Base-by-base conservation (phyloP, 2,113 vertebrate species). In the Cyprinodon brontotheroides region DNA sequence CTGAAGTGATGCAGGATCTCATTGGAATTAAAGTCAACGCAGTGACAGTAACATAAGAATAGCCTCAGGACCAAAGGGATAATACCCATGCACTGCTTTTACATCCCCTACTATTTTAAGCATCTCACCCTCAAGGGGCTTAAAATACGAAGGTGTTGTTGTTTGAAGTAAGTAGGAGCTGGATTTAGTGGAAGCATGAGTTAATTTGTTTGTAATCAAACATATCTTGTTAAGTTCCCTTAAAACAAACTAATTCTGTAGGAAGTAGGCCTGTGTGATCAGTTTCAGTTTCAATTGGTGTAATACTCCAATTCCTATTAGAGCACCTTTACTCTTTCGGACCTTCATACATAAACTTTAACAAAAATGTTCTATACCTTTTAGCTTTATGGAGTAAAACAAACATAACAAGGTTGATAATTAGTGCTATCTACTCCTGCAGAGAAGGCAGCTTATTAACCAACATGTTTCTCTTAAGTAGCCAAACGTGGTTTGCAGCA, bases 91-190 rank as follows among this genome's bases (percentile, higher is more conserved):
- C 41, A 36, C 65, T 8, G 11, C 10, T 63, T 48, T 57, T 38
- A 0, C 15, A 50, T 48, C 70, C 22, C 3, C n/a, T 41, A 53
- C 71, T 84, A 72, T 80, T 75, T 64, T 78, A 80, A 81, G 74
- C 12, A 1, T 61, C 65, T 71, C 68, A 57, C 64, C 2, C 20
- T 11, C 12, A 17, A 79, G 29, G 3, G 29, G 48, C 60, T 73
- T 11, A 64, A 14, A 47, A 22, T 53, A 61, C n/a, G 41, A 64
- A 29, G 10, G 43, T 38, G 29, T 38, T 47, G 59, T 17, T 29
- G 59, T 17, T 29, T 65, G 4, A 65, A 73, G 37, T 50, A 60
- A 36, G 40, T 47, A 40, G 64, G 22, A 60, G 29, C 11, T 69
- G 68, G 40, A 59, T 65, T 57, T 72, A 40, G 7, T 22, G 22